These are phyloP conservation scores for Theretra japonica DNA, from an alignment of 2,888 invertebrate species.

Conservation along the genomic window DNA sequence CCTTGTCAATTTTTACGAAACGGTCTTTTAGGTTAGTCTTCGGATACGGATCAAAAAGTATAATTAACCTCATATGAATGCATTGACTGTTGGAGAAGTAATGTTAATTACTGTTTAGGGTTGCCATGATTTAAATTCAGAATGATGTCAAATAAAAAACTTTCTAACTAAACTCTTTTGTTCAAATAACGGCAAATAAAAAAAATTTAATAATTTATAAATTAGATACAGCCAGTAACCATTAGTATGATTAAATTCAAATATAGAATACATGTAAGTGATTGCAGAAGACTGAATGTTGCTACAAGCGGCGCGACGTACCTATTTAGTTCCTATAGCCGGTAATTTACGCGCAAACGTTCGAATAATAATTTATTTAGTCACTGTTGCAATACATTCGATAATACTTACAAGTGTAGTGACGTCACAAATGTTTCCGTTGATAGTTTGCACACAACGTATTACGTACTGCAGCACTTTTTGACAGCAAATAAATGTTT, in stretches of 20 bases:
- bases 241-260: neutral
- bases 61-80: slow-evolving; percentile 7
- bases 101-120: slow-evolving; percentile 20
- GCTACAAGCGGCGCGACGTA: slow-evolving; percentile 8
- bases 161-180: neutral
- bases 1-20: slow-evolving; percentile 23
- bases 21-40: slow-evolving; percentile 25
- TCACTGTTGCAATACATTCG: slow-evolving; percentile 17
- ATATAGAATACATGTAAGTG: neutral
- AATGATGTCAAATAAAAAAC: neutral
- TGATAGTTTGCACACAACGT: neutral
- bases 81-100: neutral
- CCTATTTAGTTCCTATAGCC: neutral
- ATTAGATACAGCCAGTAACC: neutral
- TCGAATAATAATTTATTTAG: slow-evolving; percentile 15
- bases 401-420: slow-evolving; percentile 19
- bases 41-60: slow-evolving; percentile 18
- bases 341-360: slow-evolving; percentile 25
- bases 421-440: slow-evolving; percentile 1
- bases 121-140: slow-evolving; percentile 4
- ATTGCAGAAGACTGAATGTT: slow-evolving; percentile 12
- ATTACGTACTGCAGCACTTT: neutral
- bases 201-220: neutral
- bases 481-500: neutral
- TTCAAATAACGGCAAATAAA: neutral